Conservation (phyloP, 2,888 invertebrate species). For the Dastarcus helophoroides region DNA sequence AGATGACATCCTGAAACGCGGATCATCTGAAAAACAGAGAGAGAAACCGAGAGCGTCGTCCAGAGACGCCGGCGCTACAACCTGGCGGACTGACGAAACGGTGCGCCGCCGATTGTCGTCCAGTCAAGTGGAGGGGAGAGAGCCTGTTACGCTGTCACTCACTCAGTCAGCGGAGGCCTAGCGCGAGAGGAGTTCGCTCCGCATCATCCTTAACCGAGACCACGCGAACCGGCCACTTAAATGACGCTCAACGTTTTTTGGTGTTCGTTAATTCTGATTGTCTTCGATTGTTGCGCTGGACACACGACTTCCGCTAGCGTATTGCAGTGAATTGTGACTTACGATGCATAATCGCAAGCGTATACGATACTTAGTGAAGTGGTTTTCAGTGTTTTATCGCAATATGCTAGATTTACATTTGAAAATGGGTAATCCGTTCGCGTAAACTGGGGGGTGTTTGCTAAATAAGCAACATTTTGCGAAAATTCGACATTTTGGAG, state of each 20-base stretch:
- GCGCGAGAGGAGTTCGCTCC: conserved; percentile 30
- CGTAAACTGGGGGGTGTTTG: conserved; percentile 14
- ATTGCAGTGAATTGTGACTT: too few relatives aligned
- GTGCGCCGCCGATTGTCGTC: conserved; percentile 28
- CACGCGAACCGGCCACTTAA: neutral
- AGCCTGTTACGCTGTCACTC: conserved; percentile 37
- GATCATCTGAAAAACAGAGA: conserved; percentile 6
- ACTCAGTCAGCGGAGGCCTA: conserved; percentile 38
- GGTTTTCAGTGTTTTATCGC: conserved; percentile 6
- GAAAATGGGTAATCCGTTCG: conserved; percentile 4
- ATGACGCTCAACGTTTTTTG: neutral
- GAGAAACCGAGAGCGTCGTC: conserved; percentile 21
- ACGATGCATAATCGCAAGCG: conserved; percentile 12
- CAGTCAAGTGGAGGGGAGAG: conserved; percentile 29
- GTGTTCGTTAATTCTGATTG: conserved; percentile 10
- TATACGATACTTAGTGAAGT: conserved; percentile 15
- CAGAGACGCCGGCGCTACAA: conserved; percentile 34
- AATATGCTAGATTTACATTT: conserved; percentile 10
- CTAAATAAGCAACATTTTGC: conserved; percentile 29
- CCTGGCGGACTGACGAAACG: conserved; percentile 28
- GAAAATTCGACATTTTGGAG: conserved; percentile 25
- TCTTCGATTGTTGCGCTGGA: too few relatives aligned
- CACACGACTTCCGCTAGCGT: too few relatives aligned
- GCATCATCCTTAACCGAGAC: conserved; percentile 19
- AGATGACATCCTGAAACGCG: conserved; percentile 31